Percentiles rank a stretch among this genome's conserved stretches.
These are phyloP conservation scores for Trachelus tabidus DNA, from an alignment of 2,888 invertebrate genomes.

Conservation along the genomic window DNA sequence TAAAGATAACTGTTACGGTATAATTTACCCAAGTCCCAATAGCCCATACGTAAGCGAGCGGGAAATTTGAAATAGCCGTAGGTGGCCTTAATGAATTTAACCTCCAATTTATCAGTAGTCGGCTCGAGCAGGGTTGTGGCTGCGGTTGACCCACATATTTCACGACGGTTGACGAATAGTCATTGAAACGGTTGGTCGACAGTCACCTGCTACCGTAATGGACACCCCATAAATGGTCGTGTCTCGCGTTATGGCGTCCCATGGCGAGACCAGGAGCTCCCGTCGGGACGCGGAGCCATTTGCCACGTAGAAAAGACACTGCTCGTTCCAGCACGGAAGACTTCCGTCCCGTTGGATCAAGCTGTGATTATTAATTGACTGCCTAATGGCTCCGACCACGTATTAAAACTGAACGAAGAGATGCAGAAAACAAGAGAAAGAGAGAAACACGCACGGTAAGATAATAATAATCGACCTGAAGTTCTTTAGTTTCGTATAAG, in stretches of 20 bases:
- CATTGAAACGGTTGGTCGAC: constrained; percentile 39
- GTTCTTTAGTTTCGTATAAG: neutral
- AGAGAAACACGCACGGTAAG: neutral
- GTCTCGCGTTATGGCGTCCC: constrained; percentile 8
- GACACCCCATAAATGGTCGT: constrained; percentile 44
- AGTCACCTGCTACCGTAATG: constrained; percentile 49
- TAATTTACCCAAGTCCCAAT: neutral
- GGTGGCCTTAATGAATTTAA: constrained; percentile 17
- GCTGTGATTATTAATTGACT: neutral
- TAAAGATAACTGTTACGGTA: neutral
- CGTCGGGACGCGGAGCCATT: neutral
- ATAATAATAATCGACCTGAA: neutral
- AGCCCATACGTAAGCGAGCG: neutral
- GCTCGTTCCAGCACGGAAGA: neutral
- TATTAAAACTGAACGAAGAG: neutral
- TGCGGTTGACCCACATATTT: constrained; percentile 45
- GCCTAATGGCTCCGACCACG: neutral
- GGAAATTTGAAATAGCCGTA: neutral
- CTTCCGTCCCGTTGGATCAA: neutral
- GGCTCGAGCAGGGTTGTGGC: constrained; percentile 4
- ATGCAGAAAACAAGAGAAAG: neutral
- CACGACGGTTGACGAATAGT: constrained; percentile 43
- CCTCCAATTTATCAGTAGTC: constrained; percentile 14
- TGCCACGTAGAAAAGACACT: neutral
- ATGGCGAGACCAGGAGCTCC: neutral